Evolutionary conservation across 2,113 vertebrate genomes (phyloP).

Genomic region (Pterophyllum scalare): DNA sequence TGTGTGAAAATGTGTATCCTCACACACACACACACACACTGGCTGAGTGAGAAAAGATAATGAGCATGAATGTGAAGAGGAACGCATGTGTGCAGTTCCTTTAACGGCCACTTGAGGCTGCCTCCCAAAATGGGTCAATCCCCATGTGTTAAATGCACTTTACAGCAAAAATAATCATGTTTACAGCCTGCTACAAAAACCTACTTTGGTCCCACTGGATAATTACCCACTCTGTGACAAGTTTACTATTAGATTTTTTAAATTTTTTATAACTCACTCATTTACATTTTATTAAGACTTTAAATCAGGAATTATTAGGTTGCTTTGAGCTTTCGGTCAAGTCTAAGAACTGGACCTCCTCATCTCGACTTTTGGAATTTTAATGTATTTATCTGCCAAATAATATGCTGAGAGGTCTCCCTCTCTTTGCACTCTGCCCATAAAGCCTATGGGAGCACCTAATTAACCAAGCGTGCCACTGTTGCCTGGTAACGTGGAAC

Average conservation of each 20-base stretch:
- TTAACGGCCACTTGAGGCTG: neutral
- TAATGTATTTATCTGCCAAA: neutral
- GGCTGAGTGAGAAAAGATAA: neutral
- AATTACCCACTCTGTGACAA: neutral
- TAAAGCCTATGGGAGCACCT: neutral
- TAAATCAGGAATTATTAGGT: neutral
- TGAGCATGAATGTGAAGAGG: neutral
- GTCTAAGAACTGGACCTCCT: neutral
- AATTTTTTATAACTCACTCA: neutral
- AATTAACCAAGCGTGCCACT: neutral
- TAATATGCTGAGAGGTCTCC: neutral
- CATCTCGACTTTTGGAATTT: too few relatives aligned
- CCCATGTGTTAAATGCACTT: neutral
- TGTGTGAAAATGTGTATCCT: neutral
- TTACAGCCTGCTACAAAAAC: neutral
- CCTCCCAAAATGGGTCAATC: neutral
- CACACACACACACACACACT: neutral
- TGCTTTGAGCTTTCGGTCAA: fast-evolving
- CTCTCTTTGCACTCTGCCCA: neutral
- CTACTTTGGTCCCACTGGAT: neutral
- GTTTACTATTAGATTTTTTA: neutral
- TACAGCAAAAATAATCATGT: neutral
- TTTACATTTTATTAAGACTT: neutral
- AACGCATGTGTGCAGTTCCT: neutral
- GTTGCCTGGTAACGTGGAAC: neutral